Evolutionary conservation across 2,888 invertebrate species (phyloP), one percentile per base, ranked within the genome.

Genomic region (Ametastegia equiseti): DNA sequence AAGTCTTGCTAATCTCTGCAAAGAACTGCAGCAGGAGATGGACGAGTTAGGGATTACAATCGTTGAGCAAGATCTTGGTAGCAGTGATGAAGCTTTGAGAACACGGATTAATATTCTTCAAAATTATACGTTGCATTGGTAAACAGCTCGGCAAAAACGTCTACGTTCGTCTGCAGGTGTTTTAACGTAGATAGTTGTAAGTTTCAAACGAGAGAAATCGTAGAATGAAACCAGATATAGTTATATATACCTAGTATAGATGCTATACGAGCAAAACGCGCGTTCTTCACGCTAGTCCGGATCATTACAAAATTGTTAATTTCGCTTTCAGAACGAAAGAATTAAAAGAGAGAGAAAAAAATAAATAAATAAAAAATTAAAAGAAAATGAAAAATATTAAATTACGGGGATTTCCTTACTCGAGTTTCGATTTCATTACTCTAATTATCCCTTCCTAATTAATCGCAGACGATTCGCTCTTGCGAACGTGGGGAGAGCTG

Each of bases 381-480:
- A 54, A 33, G n/a, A 36, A 54, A 54, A 36, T 19, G 33, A 33
- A 50, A 54, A 33, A 54, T n/a, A 54, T 36, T 39, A 54, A 54
- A 50, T 54, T 75, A 54, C 50, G 75, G 33, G n/a, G 39, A 36
- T 27, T 39, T 54, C 15, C 69, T n/a, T n/a, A n/a, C n/a, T 33
- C 39, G 30, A 3, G 39, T 80, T 80, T 80, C 80, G 80, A 50
- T 82, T 80, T 63, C 78, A 80, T 81, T 36, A 67, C 33, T 42
- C 54, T 73, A 81, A 71, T 78, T 27, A 54, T 50, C 45, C 45
- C 47, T 47, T 15, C n/a, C 15, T 47, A 45, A 42, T 71, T 69
- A 42, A 71, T 30, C n/a, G 30, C 47, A 11, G 13, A 47, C 71
- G 71, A 71, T 71, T 45, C 71, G 47, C 71, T 71, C 71, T 71